Percentiles rank a stretch among this genome's conserved stretches.
Evolutionary conservation across 2,113 vertebrate species (phyloP).

Genomic region (Sinocyclocheilus rhinocerous): DNA sequence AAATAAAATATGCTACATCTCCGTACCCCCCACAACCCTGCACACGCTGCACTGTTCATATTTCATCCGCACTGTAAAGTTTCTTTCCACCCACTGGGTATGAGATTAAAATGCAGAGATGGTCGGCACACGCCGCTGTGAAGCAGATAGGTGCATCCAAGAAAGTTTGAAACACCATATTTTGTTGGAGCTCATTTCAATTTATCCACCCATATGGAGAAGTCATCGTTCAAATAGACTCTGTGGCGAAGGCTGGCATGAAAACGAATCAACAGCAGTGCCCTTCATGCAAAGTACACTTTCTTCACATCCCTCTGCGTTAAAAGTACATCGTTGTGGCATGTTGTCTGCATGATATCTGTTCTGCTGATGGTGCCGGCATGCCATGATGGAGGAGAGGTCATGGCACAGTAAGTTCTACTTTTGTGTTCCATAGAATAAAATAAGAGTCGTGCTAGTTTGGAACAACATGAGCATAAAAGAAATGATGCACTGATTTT

Average conservation of each 20-base stretch:
- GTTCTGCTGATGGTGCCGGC: neutral
- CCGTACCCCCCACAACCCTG: neutral
- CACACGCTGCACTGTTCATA: neutral
- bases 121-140: neutral
- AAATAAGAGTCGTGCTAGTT: no score
- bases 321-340: constrained; percentile 12
- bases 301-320: neutral
- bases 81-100: constrained; percentile 33
- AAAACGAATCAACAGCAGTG: constrained; percentile 23
- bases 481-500: no score
- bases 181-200: constrained; percentile 4
- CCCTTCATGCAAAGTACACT: constrained; percentile 4
- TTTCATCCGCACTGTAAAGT: constrained; percentile 21
- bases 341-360: neutral
- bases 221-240: constrained; percentile 16
- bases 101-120: constrained; percentile 30
- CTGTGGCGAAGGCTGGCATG: constrained; percentile 1
- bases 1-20: constrained; percentile 27
- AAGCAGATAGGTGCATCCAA: constrained; percentile 22
- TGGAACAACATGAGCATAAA: no score
- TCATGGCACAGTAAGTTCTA: neutral
- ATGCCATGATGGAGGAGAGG: neutral
- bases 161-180: neutral
- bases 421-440: no score
- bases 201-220: neutral